Evolutionary conservation across 2,797 vertebrate genomes (phyloP).

Genomic region (Octomys mimax): DNA sequence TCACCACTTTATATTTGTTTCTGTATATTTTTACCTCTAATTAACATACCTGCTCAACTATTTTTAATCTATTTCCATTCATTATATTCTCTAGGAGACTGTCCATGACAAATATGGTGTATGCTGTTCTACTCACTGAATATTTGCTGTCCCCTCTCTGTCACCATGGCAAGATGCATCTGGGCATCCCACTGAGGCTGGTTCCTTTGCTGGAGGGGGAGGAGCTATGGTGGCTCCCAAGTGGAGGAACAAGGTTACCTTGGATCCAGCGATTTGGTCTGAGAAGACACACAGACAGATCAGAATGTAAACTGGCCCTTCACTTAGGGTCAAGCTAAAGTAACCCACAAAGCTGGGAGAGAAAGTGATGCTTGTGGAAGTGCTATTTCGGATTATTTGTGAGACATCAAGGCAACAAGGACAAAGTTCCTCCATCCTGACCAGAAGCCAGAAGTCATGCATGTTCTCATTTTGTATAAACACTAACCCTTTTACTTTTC

Average conservation of each 20-base stretch:
- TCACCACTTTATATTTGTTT: not conserved
- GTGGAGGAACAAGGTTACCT: too few species aligned
- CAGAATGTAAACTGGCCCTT: not conserved
- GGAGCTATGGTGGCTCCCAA: not conserved
- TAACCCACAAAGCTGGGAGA: not conserved
- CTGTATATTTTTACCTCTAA: not conserved
- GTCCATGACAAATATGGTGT: not conserved
- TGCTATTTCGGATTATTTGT: not conserved
- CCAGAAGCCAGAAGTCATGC: not conserved
- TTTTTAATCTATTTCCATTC: not conserved
- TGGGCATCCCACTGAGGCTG: too few species aligned
- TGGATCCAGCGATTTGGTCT: too few species aligned
- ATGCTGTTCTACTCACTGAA: not conserved
- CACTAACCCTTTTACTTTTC: not conserved
- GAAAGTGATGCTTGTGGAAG: rapidly evolving
- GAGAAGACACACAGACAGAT: not conserved
- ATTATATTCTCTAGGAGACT: not conserved
- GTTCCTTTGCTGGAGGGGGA: not conserved
- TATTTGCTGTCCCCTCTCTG: not conserved
- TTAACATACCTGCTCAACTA: not conserved
- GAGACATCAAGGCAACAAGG: too few species aligned
- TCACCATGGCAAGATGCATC: not conserved
- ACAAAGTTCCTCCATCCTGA: rapidly evolving
- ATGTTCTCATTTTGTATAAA: too few species aligned
- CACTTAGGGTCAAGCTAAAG: not conserved